Percentiles rank a stretch among this genome's conserved stretches.
Conservation (phyloP, 2,113 vertebrate species). For the Promerops cafer region DNA sequence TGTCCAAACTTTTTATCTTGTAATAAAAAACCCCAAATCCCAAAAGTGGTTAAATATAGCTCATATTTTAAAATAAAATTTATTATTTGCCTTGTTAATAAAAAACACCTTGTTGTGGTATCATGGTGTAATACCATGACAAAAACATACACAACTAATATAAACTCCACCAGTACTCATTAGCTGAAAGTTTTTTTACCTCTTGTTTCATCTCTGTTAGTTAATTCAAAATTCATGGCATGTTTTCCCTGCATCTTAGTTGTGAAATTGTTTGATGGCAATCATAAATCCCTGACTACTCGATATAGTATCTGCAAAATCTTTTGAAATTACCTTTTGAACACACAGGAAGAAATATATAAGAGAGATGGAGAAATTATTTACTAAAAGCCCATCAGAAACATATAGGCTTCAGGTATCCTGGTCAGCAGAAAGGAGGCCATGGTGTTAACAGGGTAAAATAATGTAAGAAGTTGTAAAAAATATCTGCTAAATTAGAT, state of each 20-base stretch:
- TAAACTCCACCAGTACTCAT: neutral
- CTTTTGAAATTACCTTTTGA: constrained; percentile 24
- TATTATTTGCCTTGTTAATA: neutral
- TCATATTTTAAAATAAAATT: neutral
- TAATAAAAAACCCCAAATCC: rapidly evolving
- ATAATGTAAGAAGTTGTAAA: neutral
- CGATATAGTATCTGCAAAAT: neutral
- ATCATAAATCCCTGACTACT: neutral
- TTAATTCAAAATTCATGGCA: neutral
- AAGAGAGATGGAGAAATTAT: neutral
- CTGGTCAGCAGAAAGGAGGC: neutral
- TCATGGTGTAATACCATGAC: rapidly evolving
- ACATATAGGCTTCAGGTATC: neutral
- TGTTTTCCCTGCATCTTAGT: neutral
- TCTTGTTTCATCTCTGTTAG: neutral
- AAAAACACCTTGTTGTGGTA: no score
- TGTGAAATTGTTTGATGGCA: constrained; percentile 33
- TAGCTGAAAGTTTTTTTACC: neutral
- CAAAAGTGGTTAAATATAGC: neutral
- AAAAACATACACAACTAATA: neutral
- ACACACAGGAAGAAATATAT: neutral
- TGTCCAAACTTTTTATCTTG: neutral
- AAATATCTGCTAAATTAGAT: neutral
- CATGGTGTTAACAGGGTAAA: neutral
- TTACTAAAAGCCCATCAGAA: neutral